A percentile compares a stretch with the other conserved stretches of the same genome.
Conservation (phyloP, 2,797 vertebrate species). For the Cyclopterus lumpus region DNA sequence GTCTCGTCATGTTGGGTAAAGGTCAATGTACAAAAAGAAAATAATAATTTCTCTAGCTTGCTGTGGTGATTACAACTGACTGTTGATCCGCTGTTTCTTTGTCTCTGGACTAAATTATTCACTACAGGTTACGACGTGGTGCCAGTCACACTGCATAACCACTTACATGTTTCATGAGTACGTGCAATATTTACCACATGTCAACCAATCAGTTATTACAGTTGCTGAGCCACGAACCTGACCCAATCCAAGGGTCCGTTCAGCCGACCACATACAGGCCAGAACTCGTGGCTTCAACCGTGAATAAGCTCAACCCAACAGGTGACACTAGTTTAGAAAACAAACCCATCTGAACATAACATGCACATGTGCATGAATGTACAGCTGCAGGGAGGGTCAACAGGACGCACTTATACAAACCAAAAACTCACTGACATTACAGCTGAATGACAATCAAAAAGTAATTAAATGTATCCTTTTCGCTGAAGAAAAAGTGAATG, state of each 20-base stretch:
- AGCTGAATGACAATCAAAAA: constrained; percentile 78
- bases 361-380: constrained; percentile 53
- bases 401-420: constrained; percentile 45
- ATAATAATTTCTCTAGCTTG: constrained; percentile 26
- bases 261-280: constrained; percentile 13
- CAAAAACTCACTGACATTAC: constrained; percentile 45
- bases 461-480: constrained; percentile 15
- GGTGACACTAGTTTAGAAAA: constrained; percentile 6
- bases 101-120: constrained; percentile 11
- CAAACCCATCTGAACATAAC: background rate
- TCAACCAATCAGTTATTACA: constrained; percentile 21
- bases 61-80: constrained; percentile 18
- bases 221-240: constrained; percentile 17
- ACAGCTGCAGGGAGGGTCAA: constrained; percentile 19
- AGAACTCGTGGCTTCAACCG: constrained; percentile 26
- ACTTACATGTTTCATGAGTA: constrained; percentile 22
- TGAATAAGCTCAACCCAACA: constrained; percentile 31
- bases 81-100: constrained; percentile 6
- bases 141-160: constrained; percentile 17
- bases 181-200: constrained; percentile 54
- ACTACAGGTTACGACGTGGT: constrained; percentile 16
- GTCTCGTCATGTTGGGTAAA: constrained; percentile 38
- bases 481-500: constrained; percentile 21
- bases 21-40: constrained; percentile 21
- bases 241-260: constrained; percentile 23